Evolutionary conservation across 2,113 vertebrate genomes (phyloP), one percentile per base, ranked within the genome.

Genomic region (Chamaea fasciata): DNA sequence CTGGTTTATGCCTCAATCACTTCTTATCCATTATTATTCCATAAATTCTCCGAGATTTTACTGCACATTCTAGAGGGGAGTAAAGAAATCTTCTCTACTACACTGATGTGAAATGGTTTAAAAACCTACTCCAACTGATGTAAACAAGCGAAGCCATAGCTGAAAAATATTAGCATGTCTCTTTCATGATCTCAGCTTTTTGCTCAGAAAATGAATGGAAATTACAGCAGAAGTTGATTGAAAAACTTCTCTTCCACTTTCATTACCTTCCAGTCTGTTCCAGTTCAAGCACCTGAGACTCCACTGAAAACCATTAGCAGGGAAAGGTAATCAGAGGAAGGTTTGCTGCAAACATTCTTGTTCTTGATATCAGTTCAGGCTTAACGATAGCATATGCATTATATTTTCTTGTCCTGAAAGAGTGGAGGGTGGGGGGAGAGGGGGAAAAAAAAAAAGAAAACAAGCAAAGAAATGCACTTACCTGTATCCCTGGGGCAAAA

Each of bases 371-470:
- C 28, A 33, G 11, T 46, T 77, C 18, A 19, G 56, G 5, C 37
- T 91, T 68, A 41, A 49, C 14, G 33, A 35, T 15, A 20, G 6
- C 27, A 35, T 11, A 41, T 46, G 16, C 27, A 65, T 23, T 42
- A 20, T 1, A 28, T 62, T 79, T 89, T 79, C 44, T 64, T 84
- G 20, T 76, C 39, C 33, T 59, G 35, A 89, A 62, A 56, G 9
- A 8, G 31, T 6, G 2, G 3, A 5, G 4, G 1, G 2, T 20
- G 11, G 5, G 15, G 13, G 10, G 22, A 10, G 50, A 14, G 13
- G 47, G 10, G 13, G 15, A 6, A 39, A 46, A 19, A 7, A 5
- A 21, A 9, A 21, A 33, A 42, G 2, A 5, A 49, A 63, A 5
- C 1, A 23, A 49, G 17, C 1, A 10, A 62, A 33, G 5, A 83